These are phyloP conservation scores for Gerris lacustris DNA, from an alignment of 2,888 invertebrate species.

Conservation along the genomic window DNA sequence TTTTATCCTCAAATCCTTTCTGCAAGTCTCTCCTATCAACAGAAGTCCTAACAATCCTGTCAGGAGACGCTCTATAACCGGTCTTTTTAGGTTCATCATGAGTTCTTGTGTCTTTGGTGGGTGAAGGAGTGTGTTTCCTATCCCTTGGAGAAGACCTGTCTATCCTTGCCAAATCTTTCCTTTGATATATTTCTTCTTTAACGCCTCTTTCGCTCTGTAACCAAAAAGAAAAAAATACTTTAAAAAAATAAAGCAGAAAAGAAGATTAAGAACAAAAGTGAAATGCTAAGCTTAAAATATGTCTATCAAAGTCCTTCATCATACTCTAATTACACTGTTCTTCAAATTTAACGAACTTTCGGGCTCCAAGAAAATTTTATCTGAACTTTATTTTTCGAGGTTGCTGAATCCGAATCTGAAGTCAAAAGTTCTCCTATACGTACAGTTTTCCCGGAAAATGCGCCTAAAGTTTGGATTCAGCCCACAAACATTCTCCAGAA, in stretches of 20 bases:
- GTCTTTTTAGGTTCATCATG: background rate
- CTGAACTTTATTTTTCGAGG: too few relatives aligned
- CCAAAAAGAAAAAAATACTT: background rate
- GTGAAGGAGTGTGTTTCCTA: background rate
- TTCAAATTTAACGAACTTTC: too few relatives aligned
- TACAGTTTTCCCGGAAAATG: too few relatives aligned
- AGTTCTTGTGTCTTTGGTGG: background rate
- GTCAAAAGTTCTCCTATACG: too few relatives aligned
- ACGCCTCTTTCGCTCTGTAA: background rate
- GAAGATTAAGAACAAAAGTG: background rate
- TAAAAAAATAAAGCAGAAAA: background rate
- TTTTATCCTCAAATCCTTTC: background rate
- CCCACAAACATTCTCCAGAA: too few relatives aligned
- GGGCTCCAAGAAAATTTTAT: too few relatives aligned
- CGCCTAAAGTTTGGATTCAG: too few relatives aligned
- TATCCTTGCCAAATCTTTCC: background rate
- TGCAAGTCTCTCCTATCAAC: background rate
- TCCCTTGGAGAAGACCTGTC: background rate
- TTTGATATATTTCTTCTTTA: background rate
- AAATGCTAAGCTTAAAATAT: too few relatives aligned
- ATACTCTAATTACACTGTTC: too few relatives aligned
- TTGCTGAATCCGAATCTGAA: too few relatives aligned
- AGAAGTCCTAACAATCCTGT: background rate
- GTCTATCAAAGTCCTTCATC: too few relatives aligned
- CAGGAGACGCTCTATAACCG: background rate